Evolutionary conservation across 1,140 invertebrate species (phyloP), one percentile per base, ranked within the genome.

Genomic region (Meloidogyne hapla): DNA sequence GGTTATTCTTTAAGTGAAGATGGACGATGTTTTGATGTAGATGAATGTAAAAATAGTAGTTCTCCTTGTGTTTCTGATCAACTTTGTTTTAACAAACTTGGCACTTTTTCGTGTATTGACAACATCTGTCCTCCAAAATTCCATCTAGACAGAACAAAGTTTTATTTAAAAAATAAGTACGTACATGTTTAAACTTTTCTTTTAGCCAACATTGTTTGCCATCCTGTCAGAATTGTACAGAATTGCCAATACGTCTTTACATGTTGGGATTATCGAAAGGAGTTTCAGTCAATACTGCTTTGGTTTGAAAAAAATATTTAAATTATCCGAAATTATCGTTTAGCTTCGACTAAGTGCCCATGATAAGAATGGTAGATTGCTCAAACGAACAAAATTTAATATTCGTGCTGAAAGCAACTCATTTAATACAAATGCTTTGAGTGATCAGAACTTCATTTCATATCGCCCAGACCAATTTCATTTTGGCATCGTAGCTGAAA

Each of bases 41-140:
- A 85, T 62, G 84, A 85, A 70, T 85, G 84, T 63, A 65, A 77
- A 33, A 38, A 25, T 21, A 45, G 75, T 45, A 63, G 40, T 21
- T 69, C 26, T n/a, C 48, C 6, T 9, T 85, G 84, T 71, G 68
- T 63, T n/a, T 76, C 74, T 13, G 74, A 65, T 25, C 56, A 79
- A 21, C 25, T 83, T 6, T 85, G 84, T 42, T 83, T 85, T 74
- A 85, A 85, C 65, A 62, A 78, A 63, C 78, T 86, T 12, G 84
- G 84, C 26, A 33, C 56, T 12, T 86, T 78, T 56, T 69, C 71
- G 3, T 85, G 84, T 71, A 70, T 85, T 64, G 63, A 61, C 1
- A 64, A 80, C 33, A 77, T 84, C 1, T 85, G 84, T 75, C 84
- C 84, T 21, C 45, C 28, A 26, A 77, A 78, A n/a, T 85, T 83